Percentiles rank a stretch among this genome's conserved stretches.
Evolutionary conservation across 2,888 invertebrate genomes (phyloP).

Genomic region (Andrena haemorrhoa): DNA sequence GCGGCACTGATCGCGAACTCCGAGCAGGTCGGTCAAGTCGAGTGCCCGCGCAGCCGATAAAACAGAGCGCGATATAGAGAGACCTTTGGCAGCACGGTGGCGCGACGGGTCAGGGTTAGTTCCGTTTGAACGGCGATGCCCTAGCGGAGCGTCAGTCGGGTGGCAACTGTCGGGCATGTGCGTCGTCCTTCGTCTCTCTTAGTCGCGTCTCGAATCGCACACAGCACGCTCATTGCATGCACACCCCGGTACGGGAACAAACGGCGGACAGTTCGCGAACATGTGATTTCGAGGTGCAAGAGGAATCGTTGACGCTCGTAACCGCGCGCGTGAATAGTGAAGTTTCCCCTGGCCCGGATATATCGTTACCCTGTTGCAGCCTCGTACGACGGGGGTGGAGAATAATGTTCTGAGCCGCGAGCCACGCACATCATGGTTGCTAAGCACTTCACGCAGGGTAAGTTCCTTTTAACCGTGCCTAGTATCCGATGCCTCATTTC

Average conservation of each 20-base stretch:
- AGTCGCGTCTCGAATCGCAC: constrained; percentile 45
- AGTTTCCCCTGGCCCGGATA: constrained; percentile 56
- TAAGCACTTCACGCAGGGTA: constrained; percentile 83
- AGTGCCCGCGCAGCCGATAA: neutral
- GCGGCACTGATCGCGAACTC: neutral
- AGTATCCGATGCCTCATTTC: constrained; percentile 2
- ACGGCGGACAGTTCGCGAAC: constrained; percentile 68
- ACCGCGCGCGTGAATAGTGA: constrained; percentile 62
- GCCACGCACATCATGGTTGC: constrained; percentile 82
- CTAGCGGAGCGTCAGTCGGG: constrained; percentile 79
- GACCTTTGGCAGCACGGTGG: constrained; percentile 40
- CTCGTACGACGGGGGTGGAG: constrained; percentile 63
- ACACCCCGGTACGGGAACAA: constrained; percentile 55
- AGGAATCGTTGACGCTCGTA: constrained; percentile 37
- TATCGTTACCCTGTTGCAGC: constrained; percentile 58
- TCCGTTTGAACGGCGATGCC: constrained; percentile 58
- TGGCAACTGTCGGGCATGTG: constrained; percentile 81
- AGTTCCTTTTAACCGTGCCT: constrained; percentile 70
- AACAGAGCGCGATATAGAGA: neutral
- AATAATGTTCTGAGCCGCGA: constrained; percentile 76
- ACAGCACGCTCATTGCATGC: constrained; percentile 53
- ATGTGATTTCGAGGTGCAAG: constrained; percentile 76
- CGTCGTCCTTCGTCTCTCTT: constrained; percentile 52
- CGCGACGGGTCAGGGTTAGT: constrained; percentile 56
- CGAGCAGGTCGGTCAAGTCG: neutral